Percentiles rank a stretch among this genome's conserved stretches.
These are phyloP conservation scores for Helicolenus hilgendorfi DNA, from an alignment of 2,797 vertebrate genomes.

Conservation along the genomic window DNA sequence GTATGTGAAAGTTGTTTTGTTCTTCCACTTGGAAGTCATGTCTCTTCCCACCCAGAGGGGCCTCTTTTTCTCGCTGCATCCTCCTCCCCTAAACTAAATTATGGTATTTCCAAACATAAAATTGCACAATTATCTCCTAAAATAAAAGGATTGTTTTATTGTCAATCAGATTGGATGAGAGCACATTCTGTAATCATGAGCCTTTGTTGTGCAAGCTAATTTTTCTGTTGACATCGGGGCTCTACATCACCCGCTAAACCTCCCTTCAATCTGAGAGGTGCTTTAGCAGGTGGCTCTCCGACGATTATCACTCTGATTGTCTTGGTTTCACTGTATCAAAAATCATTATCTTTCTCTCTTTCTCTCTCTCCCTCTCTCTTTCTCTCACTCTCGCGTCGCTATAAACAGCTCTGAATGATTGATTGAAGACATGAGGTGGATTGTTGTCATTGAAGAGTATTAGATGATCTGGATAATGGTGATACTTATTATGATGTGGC, in stretches of 20 bases:
- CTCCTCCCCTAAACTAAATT: constrained; percentile 44
- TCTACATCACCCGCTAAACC: constrained; percentile 26
- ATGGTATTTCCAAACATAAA: constrained; percentile 42
- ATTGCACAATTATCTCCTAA: constrained; percentile 67
- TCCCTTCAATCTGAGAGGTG: constrained; percentile 21
- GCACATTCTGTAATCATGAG: constrained; percentile 64
- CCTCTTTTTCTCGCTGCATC: not conserved
- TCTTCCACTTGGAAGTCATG: constrained; percentile 26
- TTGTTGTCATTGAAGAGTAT: constrained; percentile 22
- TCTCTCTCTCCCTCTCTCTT: not conserved
- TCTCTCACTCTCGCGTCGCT: not conserved
- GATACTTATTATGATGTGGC: not conserved
- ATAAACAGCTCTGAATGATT: constrained; percentile 50
- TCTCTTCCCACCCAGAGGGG: constrained; percentile 14
- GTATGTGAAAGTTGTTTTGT: constrained; percentile 33
- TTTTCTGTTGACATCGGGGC: constrained; percentile 39
- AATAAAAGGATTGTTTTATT: constrained; percentile 67
- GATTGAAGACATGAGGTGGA: constrained; percentile 30
- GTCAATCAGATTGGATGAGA: constrained; percentile 58
- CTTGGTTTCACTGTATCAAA: constrained; percentile 11
- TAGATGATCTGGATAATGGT: constrained; percentile 16
- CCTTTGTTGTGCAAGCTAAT: constrained; percentile 67
- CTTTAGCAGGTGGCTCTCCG: constrained; percentile 58
- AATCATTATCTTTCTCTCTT: constrained; percentile 2
- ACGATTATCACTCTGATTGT: constrained; percentile 34